phyloP scores from a whole-genome alignment of 2,888 invertebrate species.

The Eucriotettix oculatus region DNA sequence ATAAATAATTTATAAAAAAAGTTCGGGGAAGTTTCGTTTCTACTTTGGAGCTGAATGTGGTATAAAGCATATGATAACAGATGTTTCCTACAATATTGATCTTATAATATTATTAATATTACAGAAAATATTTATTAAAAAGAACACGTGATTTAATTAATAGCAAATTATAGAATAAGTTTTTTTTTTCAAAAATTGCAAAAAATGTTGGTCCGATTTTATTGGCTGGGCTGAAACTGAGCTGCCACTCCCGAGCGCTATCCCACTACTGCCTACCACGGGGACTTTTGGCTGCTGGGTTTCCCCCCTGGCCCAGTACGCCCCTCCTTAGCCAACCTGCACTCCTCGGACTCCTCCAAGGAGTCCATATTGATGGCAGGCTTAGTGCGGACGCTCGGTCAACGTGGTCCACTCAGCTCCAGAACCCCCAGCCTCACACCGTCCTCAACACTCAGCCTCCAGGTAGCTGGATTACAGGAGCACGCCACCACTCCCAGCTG shows the following conservation, averaged over 20 bases:
- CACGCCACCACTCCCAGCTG: conserved; percentile 81
- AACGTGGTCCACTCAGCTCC: conserved; percentile 48
- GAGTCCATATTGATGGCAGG: conserved; percentile 91
- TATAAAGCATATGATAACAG: no score
- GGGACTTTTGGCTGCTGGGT: conserved; percentile 99
- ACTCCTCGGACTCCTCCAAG: conserved; percentile 63
- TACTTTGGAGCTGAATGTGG: no score
- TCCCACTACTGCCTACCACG: conserved; percentile 98
- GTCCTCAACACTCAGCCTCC: conserved; percentile 83
- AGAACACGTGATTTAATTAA: no score
- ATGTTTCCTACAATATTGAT: no score
- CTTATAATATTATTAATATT: no score
- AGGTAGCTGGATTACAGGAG: conserved; percentile 97
- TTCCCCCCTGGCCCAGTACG: conserved; percentile 97
- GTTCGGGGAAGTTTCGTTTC: no score
- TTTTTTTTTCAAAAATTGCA: no score
- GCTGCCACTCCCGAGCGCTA: conserved; percentile 91
- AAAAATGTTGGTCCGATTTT: conserved; percentile 27
- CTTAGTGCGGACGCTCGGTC: conserved; percentile 95
- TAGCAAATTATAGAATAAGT: no score
- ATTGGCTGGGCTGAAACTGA: conserved; percentile 72
- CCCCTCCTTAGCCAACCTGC: conserved; percentile 95
- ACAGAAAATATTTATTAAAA: no score
- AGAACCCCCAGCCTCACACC: conserved; percentile 80
- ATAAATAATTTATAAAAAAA: no score